Conservation (phyloP, 1,140 invertebrate genomes). For the Tyrophagus putrescentiae region DNA sequence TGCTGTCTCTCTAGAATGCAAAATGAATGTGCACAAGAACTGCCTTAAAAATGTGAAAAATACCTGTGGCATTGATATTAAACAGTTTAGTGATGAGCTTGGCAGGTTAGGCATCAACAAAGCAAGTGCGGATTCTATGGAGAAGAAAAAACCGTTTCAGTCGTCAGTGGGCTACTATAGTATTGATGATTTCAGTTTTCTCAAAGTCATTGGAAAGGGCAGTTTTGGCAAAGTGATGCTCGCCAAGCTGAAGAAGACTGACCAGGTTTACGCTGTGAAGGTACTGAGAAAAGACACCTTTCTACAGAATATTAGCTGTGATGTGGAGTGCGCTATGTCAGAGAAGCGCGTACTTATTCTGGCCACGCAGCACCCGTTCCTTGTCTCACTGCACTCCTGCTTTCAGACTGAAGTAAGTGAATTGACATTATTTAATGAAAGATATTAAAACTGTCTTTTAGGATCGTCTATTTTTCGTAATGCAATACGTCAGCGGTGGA, state of each 20-base stretch:
- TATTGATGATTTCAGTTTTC: constrained; percentile 77
- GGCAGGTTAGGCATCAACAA: constrained; percentile 64
- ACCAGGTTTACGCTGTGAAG: constrained; percentile 96
- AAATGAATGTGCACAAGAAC: constrained; percentile 94
- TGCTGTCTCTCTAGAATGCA: constrained; percentile 51
- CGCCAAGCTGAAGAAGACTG: constrained; percentile 79
- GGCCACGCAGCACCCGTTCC: constrained; percentile 91
- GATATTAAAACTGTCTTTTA: too few relatives aligned
- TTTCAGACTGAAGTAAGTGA: constrained; percentile 73
- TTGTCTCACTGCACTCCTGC: constrained; percentile 91
- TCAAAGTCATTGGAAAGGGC: constrained; percentile 97
- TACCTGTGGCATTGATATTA: constrained; percentile 96
- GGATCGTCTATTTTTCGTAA: constrained; percentile 92
- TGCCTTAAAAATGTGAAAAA: constrained; percentile 98
- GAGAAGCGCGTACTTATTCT: constrained; percentile 91
- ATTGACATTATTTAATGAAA: constrained; percentile 10
- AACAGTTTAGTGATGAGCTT: constrained; percentile 83
- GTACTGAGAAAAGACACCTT: constrained; percentile 97
- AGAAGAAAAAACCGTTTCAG: too few relatives aligned
- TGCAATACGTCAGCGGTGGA: constrained; percentile 98
- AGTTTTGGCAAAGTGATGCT: constrained; percentile 95
- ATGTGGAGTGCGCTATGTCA: constrained; percentile 98
- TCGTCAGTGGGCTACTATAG: too few relatives aligned
- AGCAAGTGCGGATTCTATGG: too few relatives aligned
- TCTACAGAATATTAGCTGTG: constrained; percentile 96